These are phyloP conservation scores for Trachemys scripta DNA, from an alignment of 2,113 vertebrate species.

Conservation along the genomic window DNA sequence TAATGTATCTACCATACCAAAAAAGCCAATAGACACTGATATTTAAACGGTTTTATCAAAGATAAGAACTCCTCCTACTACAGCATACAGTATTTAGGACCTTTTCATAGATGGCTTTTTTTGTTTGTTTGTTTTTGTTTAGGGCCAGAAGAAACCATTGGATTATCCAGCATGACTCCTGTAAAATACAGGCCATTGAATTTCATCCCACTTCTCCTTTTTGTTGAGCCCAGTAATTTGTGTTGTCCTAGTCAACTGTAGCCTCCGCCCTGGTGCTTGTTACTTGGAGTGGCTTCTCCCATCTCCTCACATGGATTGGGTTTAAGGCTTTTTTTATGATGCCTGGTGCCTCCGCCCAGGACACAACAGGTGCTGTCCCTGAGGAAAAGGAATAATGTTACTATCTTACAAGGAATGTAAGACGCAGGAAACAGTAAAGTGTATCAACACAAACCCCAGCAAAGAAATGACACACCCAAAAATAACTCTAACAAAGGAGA, in stretches of 20 bases:
- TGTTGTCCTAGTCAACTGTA: not conserved
- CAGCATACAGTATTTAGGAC: not conserved
- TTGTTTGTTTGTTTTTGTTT: no score
- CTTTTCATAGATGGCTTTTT: not conserved
- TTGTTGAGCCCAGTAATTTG: slow-evolving; percentile 23
- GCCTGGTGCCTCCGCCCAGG: not conserved
- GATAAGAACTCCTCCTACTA: not conserved
- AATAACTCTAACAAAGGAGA: not conserved
- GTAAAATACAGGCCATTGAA: slow-evolving; percentile 8
- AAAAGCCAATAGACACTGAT: not conserved
- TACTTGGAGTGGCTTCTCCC: not conserved
- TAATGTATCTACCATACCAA: not conserved
- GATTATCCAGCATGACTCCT: not conserved
- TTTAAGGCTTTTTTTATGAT: not conserved
- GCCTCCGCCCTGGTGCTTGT: not conserved
- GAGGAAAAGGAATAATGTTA: not conserved
- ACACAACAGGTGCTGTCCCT: not conserved
- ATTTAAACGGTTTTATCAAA: not conserved
- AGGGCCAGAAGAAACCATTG: not conserved
- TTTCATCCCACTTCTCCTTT: slow-evolving; percentile 33
- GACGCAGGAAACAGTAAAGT: not conserved
- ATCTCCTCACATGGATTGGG: not conserved
- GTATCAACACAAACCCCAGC: not conserved
- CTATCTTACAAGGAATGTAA: not conserved
- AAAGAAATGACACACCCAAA: not conserved